Evolutionary conservation across 2,113 vertebrate species (phyloP), one percentile per base, ranked within the genome.

Genomic region (Oreochromis tanganicae): DNA sequence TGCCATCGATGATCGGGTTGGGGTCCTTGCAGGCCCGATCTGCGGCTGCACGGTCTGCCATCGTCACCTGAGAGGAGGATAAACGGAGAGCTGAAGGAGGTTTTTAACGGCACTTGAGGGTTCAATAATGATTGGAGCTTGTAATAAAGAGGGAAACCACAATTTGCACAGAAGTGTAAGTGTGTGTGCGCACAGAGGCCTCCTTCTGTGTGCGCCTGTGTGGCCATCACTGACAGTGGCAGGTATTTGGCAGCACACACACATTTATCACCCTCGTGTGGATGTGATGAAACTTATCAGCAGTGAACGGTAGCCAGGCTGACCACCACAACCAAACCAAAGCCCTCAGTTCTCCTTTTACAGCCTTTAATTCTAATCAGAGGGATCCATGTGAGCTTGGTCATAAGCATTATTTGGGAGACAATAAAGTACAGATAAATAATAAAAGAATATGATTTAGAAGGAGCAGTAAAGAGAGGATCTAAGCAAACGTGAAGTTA

Each of bases 1-100:
- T 98, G 95, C 99, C 99, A 7, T 99, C 99, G 66, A 99, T 99
- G 94, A 99, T 99, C 54, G 99, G 99, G 95, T 99, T 99, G 87
- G 99, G 99, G 95, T 99, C 99, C 89, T 99, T 99, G 78, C 99
- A 99, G 89, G 98, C 99, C 88, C 99, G 96, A 92, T 99, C 99
- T 0, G 99, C 98, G 4, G 98, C 97, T 11, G 97, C 97, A 94
- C 98, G 97, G 93, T 99, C 99, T 21, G 97, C 97, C 99, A 99
- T 99, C 27, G 99, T 99, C 95, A 99, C 99, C 99, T 99, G 78
- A 54, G 7, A 12, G 94, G 68, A 83, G 32, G 84, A 73, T 4
- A 59, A 14, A 71, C 8, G 19, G 4, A 52, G 14, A 34, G 17
- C 14, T 61, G 21, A 83, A 29, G 34, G 27, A 48, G 1, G 12